Base-by-base conservation (phyloP, 2,888 invertebrate species). In the Rosalia funebris region DNA sequence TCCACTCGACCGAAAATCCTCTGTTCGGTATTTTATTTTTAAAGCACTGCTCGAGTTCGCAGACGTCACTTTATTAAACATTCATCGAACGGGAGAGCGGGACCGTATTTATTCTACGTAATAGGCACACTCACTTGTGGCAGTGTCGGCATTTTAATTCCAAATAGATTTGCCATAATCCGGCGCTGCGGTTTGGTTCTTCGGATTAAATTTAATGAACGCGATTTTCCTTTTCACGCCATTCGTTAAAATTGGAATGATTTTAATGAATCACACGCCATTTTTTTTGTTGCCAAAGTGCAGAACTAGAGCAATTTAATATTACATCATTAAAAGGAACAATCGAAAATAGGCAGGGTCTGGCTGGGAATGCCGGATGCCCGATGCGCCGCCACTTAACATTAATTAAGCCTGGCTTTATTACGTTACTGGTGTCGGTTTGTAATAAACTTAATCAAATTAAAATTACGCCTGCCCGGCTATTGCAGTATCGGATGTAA, bases 171-270 rank as follows among this genome's bases (percentile, higher is more conserved):
- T 48, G 34, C 39, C 25, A 39, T 39, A 39, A 50, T n/a, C 34
- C 50, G 48, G 50, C 56, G 48, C 57, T 32, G 57, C 57, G 34
- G 16, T 57, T 57, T 46, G 34, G 36, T 41, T 47, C 42, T 47
- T 25, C 36, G 57, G 50, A 50, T 50, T 57, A 57, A 57, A 50
- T 57, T 48, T 57, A 57, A 57, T 57, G 57, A 57, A 57, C 57
- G 50, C 12, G 44, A 57, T 57, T 50, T 50, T 42, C 48, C 50
- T 44, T 57, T 42, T 39, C 47, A 17, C 48, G 57, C 41, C 17
- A 32, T 56, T 48, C 48, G 47, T 36, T 42, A 14, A 47, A 48
- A 57, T 57, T 42, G 57, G 48, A 31, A 48, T 32, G 57, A 50
- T 50, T 50, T 50, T 39, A 50, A 50, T 50, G 50, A 50, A 39